phyloP scores from a whole-genome alignment of 92 coral and sea anemone species.

The Isaurus tuberculatus region DNA sequence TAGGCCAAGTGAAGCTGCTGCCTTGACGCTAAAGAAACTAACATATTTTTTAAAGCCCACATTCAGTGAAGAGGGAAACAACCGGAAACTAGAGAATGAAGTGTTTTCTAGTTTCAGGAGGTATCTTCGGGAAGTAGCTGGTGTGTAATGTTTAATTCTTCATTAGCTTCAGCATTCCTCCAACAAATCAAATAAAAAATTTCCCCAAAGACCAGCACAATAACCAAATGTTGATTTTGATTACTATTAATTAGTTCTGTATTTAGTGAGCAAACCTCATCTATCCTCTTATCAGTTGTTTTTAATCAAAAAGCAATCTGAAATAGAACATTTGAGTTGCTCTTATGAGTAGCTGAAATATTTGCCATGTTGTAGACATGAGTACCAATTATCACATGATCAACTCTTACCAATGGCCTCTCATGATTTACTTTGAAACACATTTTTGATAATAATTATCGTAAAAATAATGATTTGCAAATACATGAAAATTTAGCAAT shows the following conservation, averaged over 20 bases:
- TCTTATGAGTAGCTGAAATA: not conserved
- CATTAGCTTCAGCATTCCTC: conserved; percentile 19
- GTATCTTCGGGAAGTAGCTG: conserved; percentile 75
- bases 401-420: conserved; percentile 11
- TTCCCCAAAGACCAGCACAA: conserved; percentile 2
- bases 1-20: conserved; percentile 17
- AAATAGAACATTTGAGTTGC: conserved; percentile 2
- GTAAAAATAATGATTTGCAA: conserved; percentile 10
- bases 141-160: conserved; percentile 54
- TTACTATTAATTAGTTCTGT: conserved; percentile 14
- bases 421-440: conserved; percentile 1
- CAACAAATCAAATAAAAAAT: conserved; percentile 3
- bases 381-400: conserved; percentile 2
- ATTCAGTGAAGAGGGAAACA: conserved; percentile 70
- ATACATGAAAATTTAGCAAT: not conserved
- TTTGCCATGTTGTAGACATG: not conserved
- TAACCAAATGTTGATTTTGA: conserved; percentile 11
- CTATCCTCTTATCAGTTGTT: not conserved
- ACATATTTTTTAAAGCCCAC: conserved; percentile 57
- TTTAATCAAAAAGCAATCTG: not conserved
- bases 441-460: not conserved
- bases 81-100: conserved; percentile 56
- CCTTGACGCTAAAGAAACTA: conserved; percentile 64
- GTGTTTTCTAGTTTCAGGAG: conserved; percentile 66
- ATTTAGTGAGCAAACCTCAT: not conserved